These are phyloP conservation scores for Elegia similella DNA, from an alignment of 2,888 invertebrate species.

Conservation along the genomic window DNA sequence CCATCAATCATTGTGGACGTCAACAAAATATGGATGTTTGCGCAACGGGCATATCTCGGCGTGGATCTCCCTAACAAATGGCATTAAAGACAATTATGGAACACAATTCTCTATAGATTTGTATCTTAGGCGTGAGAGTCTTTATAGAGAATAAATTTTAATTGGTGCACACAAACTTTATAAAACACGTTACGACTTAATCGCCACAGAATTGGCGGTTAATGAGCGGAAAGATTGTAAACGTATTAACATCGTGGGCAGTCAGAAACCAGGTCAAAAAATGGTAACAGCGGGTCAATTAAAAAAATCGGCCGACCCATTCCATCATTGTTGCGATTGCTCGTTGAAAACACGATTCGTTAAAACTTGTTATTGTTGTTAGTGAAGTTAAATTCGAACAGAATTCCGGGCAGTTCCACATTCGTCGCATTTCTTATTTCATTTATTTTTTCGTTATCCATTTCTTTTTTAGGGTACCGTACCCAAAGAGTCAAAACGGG, in stretches of 20 bases:
- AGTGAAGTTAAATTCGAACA: constrained; percentile 29
- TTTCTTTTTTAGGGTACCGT: too few relatives aligned
- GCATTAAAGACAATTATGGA: constrained; percentile 64
- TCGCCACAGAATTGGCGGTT: constrained; percentile 67
- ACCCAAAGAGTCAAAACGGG: too few relatives aligned
- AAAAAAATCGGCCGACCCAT: constrained; percentile 37
- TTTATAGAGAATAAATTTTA: constrained; percentile 66
- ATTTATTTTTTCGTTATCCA: too few relatives aligned
- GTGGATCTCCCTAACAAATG: constrained; percentile 47
- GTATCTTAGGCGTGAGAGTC: constrained; percentile 66
- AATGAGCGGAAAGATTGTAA: constrained; percentile 77
- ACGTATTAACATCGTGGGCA: constrained; percentile 66
- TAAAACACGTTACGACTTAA: constrained; percentile 73
- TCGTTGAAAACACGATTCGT: constrained; percentile 32
- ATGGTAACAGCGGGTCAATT: constrained; percentile 38
- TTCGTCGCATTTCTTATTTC: too few relatives aligned
- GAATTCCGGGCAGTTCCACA: constrained; percentile 27
- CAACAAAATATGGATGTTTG: constrained; percentile 51
- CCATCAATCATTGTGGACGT: constrained; percentile 52
- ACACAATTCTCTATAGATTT: constrained; percentile 59
- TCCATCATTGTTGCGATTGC: constrained; percentile 39
- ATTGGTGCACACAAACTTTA: constrained; percentile 65
- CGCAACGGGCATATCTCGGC: constrained; percentile 38
- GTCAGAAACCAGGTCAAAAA: constrained; percentile 44
- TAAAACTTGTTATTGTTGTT: constrained; percentile 26